A percentile compares a stretch with the other conserved stretches of the same genome.
Evolutionary conservation across 2,797 vertebrate genomes (phyloP).

Genomic region (Masticophis lateralis): DNA sequence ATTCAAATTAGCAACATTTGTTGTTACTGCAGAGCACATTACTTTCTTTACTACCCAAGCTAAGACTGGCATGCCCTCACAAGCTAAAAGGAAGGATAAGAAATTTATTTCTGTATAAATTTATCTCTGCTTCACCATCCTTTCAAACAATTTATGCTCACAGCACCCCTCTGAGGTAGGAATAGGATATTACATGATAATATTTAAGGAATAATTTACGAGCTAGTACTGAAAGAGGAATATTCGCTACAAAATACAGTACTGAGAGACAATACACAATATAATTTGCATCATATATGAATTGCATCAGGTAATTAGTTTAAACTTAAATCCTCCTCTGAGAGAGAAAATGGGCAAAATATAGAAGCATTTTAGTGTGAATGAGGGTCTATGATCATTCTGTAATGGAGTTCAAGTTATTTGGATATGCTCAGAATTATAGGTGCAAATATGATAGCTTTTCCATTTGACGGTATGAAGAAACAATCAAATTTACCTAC

Average conservation of each 20-base stretch:
- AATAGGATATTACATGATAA: constrained; percentile 2
- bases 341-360: background rate
- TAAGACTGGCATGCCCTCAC: background rate
- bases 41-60: background rate
- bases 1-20: background rate
- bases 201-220: background rate
- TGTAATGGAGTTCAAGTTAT: background rate
- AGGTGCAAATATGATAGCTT: background rate
- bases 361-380: background rate
- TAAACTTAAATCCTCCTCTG: background rate
- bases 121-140: background rate
- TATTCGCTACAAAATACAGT: background rate
- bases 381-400: background rate
- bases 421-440: background rate
- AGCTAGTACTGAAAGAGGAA: background rate
- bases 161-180: constrained; percentile 31
- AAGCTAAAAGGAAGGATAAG: background rate
- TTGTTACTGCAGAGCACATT: background rate
- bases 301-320: background rate
- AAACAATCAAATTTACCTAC: fast-evolving
- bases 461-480: background rate
- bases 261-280: background rate
- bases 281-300: background rate
- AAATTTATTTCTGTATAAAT: background rate
- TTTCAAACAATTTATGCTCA: constrained; percentile 16